Conservation (phyloP, 2,797 vertebrate species). For the Pangasius krempfi region DNA sequence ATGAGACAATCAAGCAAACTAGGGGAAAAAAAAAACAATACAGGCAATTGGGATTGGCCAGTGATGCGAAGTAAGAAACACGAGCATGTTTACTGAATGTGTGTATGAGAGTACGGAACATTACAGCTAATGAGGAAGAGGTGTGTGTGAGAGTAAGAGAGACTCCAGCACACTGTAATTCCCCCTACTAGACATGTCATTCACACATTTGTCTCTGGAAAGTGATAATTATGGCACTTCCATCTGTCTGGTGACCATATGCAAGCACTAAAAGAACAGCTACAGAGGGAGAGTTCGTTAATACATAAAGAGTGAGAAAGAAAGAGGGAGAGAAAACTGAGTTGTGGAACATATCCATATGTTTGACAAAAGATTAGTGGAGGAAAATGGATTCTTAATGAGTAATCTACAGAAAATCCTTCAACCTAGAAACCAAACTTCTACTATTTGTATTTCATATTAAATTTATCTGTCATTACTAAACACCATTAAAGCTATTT, state of each 20-base stretch:
- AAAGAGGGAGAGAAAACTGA: conserved; percentile 1
- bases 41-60: not conserved
- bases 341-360: conserved; percentile 33
- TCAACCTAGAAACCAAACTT: conserved; percentile 7
- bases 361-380: conserved; percentile 27
- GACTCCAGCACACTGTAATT: conserved; percentile 4
- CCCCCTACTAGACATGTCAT: conserved; percentile 25
- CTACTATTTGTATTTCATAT: conserved; percentile 4
- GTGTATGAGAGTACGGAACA: not conserved
- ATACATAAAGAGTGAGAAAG: not conserved
- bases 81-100: not conserved
- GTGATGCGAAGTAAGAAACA: not conserved
- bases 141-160: conserved; percentile 1
- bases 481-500: not conserved
- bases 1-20: not conserved
- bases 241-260: conserved; percentile 50
- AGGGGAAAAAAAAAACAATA: not conserved
- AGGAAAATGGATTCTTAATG: conserved; percentile 35
- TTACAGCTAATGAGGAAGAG: not conserved
- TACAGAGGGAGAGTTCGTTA: conserved; percentile 3
- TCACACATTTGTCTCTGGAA: conserved; percentile 41
- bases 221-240: conserved; percentile 46
- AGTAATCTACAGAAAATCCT: conserved; percentile 30
- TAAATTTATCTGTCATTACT: not conserved
- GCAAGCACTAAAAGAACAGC: conserved; percentile 38